Base-by-base conservation (phyloP, 2,888 invertebrate genomes). In the Chalcis sispes region DNA sequence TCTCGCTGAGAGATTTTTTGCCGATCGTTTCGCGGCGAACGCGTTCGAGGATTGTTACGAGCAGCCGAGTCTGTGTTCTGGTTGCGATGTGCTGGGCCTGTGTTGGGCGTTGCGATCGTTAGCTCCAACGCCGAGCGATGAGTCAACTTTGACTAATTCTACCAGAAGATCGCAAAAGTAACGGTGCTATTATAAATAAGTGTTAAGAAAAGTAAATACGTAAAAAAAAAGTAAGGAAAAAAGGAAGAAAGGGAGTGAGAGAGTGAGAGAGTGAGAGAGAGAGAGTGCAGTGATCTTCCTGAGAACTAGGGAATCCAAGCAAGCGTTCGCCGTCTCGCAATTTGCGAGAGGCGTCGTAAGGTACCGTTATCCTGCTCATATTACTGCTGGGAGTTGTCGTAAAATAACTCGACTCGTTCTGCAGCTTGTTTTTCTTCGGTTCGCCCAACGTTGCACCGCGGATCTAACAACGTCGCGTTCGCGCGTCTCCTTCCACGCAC, bases 331-430 rank as follows among this genome's bases (percentile, higher is more conserved):
- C 59, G 67, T 40, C 25, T 23, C 77, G 79, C 79, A 79, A 78
- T 79, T 79, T 75, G 80, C 62, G 74, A 64, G 77, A 79, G 77
- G 74, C 78, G 79, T 77, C 81, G 77, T 73, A 75, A 64, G 48
- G 76, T 81, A 81, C 81, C 81, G 79, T 81, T 81, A 81, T 10
- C 27, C 46, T 54, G 25, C 40, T 2, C 67, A 75, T 61, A 64
- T 32, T 59, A 29, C 7, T 8, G 15, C 52, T 27, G 29, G 56
- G 23, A 48, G 72, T 23, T 23, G 61, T 72, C 72, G 72, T 65
- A 58, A 72, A 65, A 48, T 48, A 42, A 1, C 50, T 23, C 23
- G 40, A 18, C 5, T 8, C 15, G 42, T 36, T 36, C 18, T 59
- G 25, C 18, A 50, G 2, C 40, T n/a, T n/a, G n/a, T n/a, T n/a